A percentile compares a stretch with the other conserved stretches of the same genome.
phyloP scores from a whole-genome alignment of 2,888 invertebrate species.

The Spodoptera picta region DNA sequence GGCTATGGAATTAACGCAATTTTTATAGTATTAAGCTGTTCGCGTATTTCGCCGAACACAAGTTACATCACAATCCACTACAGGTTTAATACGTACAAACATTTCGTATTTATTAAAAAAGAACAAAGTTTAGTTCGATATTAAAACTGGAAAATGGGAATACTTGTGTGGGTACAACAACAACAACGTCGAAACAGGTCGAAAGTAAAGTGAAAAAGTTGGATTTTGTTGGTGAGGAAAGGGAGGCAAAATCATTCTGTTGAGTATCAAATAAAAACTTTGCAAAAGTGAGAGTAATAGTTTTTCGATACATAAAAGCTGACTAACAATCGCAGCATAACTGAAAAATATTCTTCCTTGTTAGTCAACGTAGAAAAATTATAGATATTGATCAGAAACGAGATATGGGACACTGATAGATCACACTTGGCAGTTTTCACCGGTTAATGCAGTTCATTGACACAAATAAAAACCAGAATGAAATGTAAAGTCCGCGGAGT shows the following conservation, averaged over 20 bases:
- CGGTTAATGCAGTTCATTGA: conserved; percentile 38
- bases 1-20: conserved; percentile 53
- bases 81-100: conserved; percentile 8
- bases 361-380: conserved; percentile 4
- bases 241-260: conserved; percentile 29
- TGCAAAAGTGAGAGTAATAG: conserved; percentile 39
- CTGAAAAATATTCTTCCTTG: conserved; percentile 5
- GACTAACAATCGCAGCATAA: conserved; percentile 12
- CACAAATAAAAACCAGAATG: conserved; percentile 41
- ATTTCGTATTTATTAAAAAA: conserved; percentile 26
- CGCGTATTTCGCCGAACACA: neutral
- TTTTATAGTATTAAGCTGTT: conserved; percentile 23
- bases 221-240: conserved; percentile 23
- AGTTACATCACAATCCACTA: conserved; percentile 1
- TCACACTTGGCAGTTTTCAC: conserved; percentile 19
- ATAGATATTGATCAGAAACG: conserved; percentile 23
- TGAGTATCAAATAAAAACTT: conserved; percentile 42
- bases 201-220: conserved; percentile 45
- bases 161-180: conserved; percentile 27
- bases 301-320: conserved; percentile 43
- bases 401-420: conserved; percentile 14
- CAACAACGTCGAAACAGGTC: conserved; percentile 24
- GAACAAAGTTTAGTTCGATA: conserved; percentile 11
- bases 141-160: conserved; percentile 25
- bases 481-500: conserved; percentile 27